Evolutionary conservation across 2,113 vertebrate species (phyloP), one percentile per base, ranked within the genome.

Genomic region (Dascyllus trimaculatus): DNA sequence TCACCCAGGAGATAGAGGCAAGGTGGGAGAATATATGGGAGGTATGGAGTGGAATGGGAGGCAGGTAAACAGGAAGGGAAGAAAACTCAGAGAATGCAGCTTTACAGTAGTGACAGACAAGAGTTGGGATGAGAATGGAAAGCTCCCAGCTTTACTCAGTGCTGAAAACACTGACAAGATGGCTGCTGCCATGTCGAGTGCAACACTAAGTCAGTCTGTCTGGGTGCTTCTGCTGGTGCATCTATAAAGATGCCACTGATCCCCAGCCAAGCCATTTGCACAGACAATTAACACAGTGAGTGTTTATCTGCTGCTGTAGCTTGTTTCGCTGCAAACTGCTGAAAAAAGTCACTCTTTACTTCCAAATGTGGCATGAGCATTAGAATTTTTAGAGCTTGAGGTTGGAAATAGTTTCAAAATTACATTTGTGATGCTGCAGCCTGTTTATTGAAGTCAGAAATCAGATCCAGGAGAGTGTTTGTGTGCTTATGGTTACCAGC

Each of bases 201-300:
- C 70, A 86, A 72, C 53, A 35, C 70, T 57, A 59, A 69, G 43
- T 78, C 51, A 43, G 68, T 80, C 73, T 60, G 69, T 82, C 60
- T 78, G 75, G 62, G 66, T 70, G 72, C 58, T 24, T 22, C 77
- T 80, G 81, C 79, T 83, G 60, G 51, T 81, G 63, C 73, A 75
- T 86, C 81, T 63, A 74, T 82, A 64, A 91, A 89, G 43, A 71
- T 70, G 72, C 74, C 59, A 88, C 48, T 82, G 78, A 87, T 84
- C 64, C 48, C 32, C 61, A 71, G 81, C 85, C 82, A 86, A 85
- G 59, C 80, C 58, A 84, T 88, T 71, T 79, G 75, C 24, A 53
- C 69, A 85, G 60, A 69, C 82, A 91, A 83, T 90, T 88, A 91
- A 64, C 74, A 73, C 86, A 64, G 43, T 10, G 49, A 78, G 81